Evolutionary conservation across 2,888 invertebrate species (phyloP), one percentile per base, ranked within the genome.

Genomic region (Syrphus vitripennis): DNA sequence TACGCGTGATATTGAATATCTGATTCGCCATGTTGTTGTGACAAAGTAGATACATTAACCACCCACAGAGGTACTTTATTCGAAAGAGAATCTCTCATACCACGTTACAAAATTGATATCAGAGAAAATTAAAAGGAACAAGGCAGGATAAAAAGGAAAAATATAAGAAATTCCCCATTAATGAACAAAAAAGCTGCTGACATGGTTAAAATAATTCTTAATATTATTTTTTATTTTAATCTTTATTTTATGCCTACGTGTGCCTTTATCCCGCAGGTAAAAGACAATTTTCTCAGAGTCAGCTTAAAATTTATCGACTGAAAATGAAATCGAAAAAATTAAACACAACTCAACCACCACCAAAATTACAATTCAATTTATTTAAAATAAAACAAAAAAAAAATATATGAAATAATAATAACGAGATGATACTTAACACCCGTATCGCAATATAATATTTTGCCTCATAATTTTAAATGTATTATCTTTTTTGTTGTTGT

Each of bases 351-450:
- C 37, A 31, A 24, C 29, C 31, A 71, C 40, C 29, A 16, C 16
- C 5, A 70, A 40, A 37, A 42, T 16, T 4, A 50, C 21, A 37
- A 72, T 76, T 80, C 53, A 67, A 80, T 76, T 77, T 77, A 81
- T 84, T 76, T 50, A 63, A 76, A 81, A 81, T 14, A 19, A 72
- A 59, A 76, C 77, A 57, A 63, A 76, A 81, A 81, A 19, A 19
- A 72, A 59, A 76, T 81, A 45, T 77, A n/a, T n/a, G n/a, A n/a
- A n/a, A n/a, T n/a, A n/a, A n/a, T n/a, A n/a, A n/a, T n/a, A 81
- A 84, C 81, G 76, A 84, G 76, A 61, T 77, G 84, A 81, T 81
- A 84, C 72, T 84, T 84, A 77, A 77, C 84, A 83, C 84, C 76
- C 57, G 45, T 53, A 53, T 48, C 42, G 72, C 72, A 48, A 53